Conservation (phyloP, 2,113 vertebrate genomes). For the Dendrocopos noguchii region DNA sequence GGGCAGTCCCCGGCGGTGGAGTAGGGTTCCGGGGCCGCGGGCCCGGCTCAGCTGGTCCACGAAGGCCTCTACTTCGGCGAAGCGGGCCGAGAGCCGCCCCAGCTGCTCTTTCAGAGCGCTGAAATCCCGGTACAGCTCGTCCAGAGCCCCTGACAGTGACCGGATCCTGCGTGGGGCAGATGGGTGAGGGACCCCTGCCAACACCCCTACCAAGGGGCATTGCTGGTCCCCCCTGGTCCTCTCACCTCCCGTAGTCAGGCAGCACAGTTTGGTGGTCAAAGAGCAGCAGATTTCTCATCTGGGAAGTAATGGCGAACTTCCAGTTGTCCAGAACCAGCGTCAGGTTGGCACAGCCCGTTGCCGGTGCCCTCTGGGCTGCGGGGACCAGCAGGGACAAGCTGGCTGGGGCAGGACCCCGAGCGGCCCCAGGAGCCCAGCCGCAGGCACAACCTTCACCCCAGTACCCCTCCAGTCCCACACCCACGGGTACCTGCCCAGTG, state of each 20-base stretch:
- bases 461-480: rapidly evolving
- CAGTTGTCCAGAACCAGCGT: slow-evolving; percentile 88
- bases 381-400: background rate
- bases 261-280: slow-evolving; percentile 85
- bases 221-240: rapidly evolving
- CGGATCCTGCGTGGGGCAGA: slow-evolving; percentile 73
- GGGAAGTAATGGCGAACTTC: slow-evolving; percentile 88
- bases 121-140: slow-evolving; percentile 84
- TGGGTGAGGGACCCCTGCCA: background rate
- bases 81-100: slow-evolving; percentile 75
- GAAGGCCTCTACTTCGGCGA: slow-evolving; percentile 79
- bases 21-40: slow-evolving; percentile 18
- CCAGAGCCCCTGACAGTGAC: slow-evolving; percentile 80
- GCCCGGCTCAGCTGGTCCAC: slow-evolving; percentile 75
- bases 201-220: background rate
- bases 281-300: slow-evolving; percentile 86
- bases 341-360: slow-evolving; percentile 83
- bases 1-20: background rate
- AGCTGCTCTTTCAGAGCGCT: slow-evolving; percentile 83
- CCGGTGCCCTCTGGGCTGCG: slow-evolving; percentile 65
- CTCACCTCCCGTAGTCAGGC: slow-evolving; percentile 86
- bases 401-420: background rate
- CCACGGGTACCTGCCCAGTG: rapidly evolving
- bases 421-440: too few species aligned
- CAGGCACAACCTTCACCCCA: background rate